A percentile compares a stretch with the other conserved stretches of the same genome.
These are phyloP conservation scores for Hippasteria phrygiana DNA, from an alignment of 53 echinoderm and acorn worm species.

Conservation along the genomic window DNA sequence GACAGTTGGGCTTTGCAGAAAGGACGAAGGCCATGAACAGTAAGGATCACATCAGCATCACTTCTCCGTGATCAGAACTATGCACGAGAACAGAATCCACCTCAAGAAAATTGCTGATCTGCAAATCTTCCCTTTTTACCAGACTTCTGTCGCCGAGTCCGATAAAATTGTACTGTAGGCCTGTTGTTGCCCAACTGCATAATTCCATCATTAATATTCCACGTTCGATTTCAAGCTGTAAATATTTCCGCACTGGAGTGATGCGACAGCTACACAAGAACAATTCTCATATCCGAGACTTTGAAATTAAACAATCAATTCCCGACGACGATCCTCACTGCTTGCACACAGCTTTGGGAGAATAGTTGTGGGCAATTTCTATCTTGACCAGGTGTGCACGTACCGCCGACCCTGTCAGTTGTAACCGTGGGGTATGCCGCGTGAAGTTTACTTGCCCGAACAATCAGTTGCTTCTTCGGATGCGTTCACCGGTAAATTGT, in stretches of 20 bases:
- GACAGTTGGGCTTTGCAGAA: background rate
- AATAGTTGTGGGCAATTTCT: background rate
- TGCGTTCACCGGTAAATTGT: conserved; percentile 46
- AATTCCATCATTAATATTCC: too few relatives aligned
- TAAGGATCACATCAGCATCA: background rate
- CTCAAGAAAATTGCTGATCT: too few relatives aligned
- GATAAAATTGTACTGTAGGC: too few relatives aligned
- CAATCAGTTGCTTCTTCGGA: background rate
- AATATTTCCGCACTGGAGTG: too few relatives aligned
- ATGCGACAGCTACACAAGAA: too few relatives aligned
- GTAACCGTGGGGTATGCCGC: background rate
- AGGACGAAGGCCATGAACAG: background rate
- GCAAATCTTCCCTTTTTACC: too few relatives aligned
- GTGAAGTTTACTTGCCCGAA: background rate
- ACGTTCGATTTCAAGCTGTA: too few relatives aligned
- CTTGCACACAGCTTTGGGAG: background rate
- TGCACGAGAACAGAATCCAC: too few relatives aligned
- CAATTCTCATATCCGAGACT: too few relatives aligned
- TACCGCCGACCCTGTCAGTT: background rate
- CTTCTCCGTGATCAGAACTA: background rate
- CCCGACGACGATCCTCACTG: background rate
- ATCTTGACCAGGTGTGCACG: background rate
- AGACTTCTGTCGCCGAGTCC: too few relatives aligned
- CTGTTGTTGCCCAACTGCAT: too few relatives aligned
- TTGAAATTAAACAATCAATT: too few relatives aligned